Percentiles rank a stretch among this genome's conserved stretches.
phyloP scores from a whole-genome alignment of 2,113 vertebrate genomes.

The Dicaeum eximium region DNA sequence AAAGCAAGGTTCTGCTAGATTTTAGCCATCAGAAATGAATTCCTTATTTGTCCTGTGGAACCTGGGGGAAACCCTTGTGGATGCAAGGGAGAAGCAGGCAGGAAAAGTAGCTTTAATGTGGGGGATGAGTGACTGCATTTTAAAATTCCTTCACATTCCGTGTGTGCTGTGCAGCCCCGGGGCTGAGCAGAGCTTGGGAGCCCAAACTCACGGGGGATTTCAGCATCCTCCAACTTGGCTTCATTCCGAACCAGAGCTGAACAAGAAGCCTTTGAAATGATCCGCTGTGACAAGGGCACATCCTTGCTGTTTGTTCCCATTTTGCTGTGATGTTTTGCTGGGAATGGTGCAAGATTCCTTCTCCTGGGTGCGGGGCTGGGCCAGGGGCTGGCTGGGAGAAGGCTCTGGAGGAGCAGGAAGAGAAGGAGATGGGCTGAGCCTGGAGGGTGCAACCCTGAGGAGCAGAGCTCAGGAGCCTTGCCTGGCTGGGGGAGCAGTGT shows the following conservation, averaged over 20 bases:
- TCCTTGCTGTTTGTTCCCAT: background rate
- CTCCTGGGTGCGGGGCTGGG: accelerated
- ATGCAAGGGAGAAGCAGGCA: background rate
- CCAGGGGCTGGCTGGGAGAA: background rate
- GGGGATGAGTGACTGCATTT: background rate
- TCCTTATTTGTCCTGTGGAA: background rate
- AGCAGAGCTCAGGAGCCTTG: background rate
- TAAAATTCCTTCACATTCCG: background rate
- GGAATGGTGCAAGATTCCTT: background rate
- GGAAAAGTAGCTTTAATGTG: background rate
- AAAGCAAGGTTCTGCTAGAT: background rate
- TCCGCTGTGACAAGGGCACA: background rate
- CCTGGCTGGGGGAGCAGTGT: background rate
- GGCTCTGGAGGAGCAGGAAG: background rate
- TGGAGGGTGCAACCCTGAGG: background rate
- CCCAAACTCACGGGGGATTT: background rate
- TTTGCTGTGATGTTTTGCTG: background rate
- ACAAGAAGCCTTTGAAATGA: background rate
- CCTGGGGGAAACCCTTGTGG: background rate
- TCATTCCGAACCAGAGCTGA: background rate
- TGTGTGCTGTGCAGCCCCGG: background rate
- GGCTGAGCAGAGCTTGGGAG: background rate
- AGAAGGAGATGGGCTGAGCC: background rate
- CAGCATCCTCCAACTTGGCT: background rate
- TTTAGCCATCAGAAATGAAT: background rate